phyloP scores from a whole-genome alignment of 2,888 invertebrate species.

The Eristalis tenax region DNA sequence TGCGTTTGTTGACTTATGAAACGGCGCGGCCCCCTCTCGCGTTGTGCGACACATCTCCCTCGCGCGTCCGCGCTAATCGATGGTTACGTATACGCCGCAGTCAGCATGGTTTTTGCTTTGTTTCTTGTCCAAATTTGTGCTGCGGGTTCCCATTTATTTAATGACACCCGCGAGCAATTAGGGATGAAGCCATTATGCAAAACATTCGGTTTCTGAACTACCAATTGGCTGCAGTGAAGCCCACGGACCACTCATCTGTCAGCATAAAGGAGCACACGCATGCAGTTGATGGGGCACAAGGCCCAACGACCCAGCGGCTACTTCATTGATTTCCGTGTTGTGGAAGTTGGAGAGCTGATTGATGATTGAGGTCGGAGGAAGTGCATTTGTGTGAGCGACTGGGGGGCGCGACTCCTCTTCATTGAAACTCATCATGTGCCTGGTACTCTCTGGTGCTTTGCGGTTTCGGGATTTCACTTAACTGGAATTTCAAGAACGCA shows the following conservation, averaged over 20 bases:
- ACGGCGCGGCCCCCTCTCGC: neutral
- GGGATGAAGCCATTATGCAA: neutral
- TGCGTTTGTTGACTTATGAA: neutral
- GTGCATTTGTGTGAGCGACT: neutral
- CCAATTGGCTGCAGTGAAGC: neutral
- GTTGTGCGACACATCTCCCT: slow-evolving; percentile 3
- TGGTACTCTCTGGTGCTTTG: no score
- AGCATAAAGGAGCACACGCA: neutral
- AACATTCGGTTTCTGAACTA: neutral
- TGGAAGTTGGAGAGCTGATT: neutral
- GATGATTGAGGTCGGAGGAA: neutral
- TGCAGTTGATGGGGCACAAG: neutral
- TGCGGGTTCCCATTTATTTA: neutral
- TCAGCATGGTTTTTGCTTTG: neutral
- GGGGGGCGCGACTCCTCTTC: no score
- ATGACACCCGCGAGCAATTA: neutral
- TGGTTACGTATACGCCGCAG: slow-evolving; percentile 33
- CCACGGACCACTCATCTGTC: neutral
- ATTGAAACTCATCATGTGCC: no score
- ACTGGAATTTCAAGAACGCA: no score
- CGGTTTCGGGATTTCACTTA: no score
- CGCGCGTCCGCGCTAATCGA: neutral
- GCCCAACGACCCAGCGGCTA: neutral
- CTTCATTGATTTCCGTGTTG: neutral
- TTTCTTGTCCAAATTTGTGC: neutral